Conservation (phyloP, 2,113 vertebrate species). For the Trachemys scripta region DNA sequence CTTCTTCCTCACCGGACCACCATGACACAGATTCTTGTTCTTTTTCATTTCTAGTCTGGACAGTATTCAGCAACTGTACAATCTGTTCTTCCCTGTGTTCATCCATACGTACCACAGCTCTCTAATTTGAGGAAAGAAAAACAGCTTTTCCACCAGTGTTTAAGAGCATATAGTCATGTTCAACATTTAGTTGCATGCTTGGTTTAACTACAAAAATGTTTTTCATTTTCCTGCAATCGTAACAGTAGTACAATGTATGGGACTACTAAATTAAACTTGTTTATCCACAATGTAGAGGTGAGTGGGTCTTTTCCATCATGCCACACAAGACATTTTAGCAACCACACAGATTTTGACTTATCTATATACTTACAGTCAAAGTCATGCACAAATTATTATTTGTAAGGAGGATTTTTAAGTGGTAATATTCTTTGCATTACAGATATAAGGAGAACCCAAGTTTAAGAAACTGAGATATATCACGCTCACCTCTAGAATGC, state of each 20-base stretch:
- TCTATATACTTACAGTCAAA: background rate
- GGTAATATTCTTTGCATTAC: background rate
- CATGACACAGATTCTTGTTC: slow-evolving; percentile 82
- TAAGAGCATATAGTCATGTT: background rate
- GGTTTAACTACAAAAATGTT: background rate
- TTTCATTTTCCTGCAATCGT: rapidly evolving
- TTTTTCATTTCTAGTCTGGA: slow-evolving; percentile 82
- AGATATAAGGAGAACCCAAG: background rate
- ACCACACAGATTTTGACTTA: background rate
- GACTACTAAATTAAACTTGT: background rate
- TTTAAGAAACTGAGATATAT: background rate
- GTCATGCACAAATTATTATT: background rate
- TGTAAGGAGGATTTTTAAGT: background rate
- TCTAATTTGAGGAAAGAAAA: slow-evolving; percentile 74
- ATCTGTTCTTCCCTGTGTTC: slow-evolving; percentile 94
- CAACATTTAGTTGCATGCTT: background rate
- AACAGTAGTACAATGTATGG: background rate
- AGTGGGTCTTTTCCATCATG: background rate
- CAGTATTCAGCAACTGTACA: slow-evolving; percentile 89
- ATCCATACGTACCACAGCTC: slow-evolving; percentile 96
- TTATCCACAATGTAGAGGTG: background rate
- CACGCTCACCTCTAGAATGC: background rate
- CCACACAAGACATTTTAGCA: background rate
- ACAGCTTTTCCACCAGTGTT: background rate
- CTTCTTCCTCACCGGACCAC: slow-evolving; percentile 85